phyloP scores from a whole-genome alignment of 1,140 invertebrate species.

The Drusus annulatus region DNA sequence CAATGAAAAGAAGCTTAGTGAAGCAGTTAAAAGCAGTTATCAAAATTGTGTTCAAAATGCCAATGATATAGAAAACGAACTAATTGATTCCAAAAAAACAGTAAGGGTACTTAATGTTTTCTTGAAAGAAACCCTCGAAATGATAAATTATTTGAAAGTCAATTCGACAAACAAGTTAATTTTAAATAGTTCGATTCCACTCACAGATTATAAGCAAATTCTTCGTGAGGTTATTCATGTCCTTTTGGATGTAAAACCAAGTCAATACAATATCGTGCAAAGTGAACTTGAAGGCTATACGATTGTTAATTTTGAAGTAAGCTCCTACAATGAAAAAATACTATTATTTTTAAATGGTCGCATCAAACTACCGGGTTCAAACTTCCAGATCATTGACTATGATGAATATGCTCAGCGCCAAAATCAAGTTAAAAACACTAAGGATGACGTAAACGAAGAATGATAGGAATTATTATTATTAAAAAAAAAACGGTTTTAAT shows the following conservation, averaged over 20 bases:
- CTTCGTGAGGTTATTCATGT: not conserved
- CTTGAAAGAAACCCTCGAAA: conserved; percentile 13
- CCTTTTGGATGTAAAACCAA: not conserved
- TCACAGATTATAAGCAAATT: not conserved
- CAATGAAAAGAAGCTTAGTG: not conserved
- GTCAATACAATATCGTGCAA: not conserved
- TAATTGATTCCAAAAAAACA: not conserved
- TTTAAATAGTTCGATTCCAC: not conserved
- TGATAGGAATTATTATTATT: too few relatives aligned
- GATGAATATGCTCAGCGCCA: not conserved
- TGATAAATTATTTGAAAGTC: not conserved
- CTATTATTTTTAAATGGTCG: conserved; percentile 10
- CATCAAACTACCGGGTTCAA: not conserved
- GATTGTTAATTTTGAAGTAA: conserved; percentile 9
- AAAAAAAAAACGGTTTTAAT: too few relatives aligned
- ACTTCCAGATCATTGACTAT: conserved; percentile 6
- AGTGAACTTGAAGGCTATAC: not conserved
- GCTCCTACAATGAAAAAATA: not conserved
- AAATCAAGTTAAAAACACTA: too few relatives aligned
- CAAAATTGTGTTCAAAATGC: not conserved
- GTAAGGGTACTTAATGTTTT: not conserved
- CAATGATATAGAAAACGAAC: not conserved
- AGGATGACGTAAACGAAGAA: too few relatives aligned
- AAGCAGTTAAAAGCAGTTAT: not conserved
- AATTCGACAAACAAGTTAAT: conserved; percentile 24